A percentile compares a stretch with the other conserved stretches of the same genome.
Conservation (phyloP, 2,888 invertebrate genomes). For the Sialis fuliginosa region DNA sequence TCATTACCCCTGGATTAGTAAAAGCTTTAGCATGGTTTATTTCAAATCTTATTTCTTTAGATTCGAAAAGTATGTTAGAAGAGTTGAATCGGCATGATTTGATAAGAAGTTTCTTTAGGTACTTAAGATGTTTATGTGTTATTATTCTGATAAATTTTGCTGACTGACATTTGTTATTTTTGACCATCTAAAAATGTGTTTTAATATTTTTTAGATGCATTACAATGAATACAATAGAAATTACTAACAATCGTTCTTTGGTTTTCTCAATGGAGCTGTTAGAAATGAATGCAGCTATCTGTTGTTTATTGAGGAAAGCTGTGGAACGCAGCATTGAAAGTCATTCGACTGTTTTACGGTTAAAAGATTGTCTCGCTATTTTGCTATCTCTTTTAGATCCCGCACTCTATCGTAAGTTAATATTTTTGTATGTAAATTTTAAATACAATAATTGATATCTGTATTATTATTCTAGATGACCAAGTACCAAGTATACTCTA, state of each 20-base stretch:
- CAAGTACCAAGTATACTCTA: slow-evolving; percentile 22
- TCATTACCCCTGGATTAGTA: slow-evolving; percentile 28
- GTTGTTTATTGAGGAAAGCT: slow-evolving; percentile 25
- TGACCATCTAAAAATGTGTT: slow-evolving; percentile 8
- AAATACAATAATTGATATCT: slow-evolving; percentile 3
- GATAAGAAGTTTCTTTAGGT: slow-evolving; percentile 30
- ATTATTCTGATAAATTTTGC: slow-evolving; percentile 7
- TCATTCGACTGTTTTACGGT: slow-evolving; percentile 24
- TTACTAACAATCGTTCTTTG: slow-evolving; percentile 21
- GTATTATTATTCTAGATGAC: slow-evolving; percentile 18
- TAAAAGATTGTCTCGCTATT: slow-evolving; percentile 27
- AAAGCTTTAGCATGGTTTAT: slow-evolving; percentile 25
- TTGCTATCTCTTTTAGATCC: slow-evolving; percentile 26
- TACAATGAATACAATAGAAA: slow-evolving; percentile 20
- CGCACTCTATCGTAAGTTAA: slow-evolving; percentile 26
- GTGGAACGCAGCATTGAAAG: slow-evolving; percentile 22
- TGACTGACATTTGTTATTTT: no score
- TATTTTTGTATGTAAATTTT: slow-evolving; percentile 2
- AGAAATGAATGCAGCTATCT: slow-evolving; percentile 31
- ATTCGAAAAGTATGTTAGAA: slow-evolving; percentile 22
- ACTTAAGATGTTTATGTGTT: slow-evolving; percentile 9
- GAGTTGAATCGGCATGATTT: slow-evolving; percentile 27
- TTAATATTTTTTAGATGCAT: slow-evolving; percentile 21
- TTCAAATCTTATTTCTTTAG: slow-evolving; percentile 25
- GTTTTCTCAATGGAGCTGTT: slow-evolving; percentile 27